These are phyloP conservation scores for Drosophila mulleri DNA, from an alignment of 2,888 invertebrate species.

Conservation along the genomic window DNA sequence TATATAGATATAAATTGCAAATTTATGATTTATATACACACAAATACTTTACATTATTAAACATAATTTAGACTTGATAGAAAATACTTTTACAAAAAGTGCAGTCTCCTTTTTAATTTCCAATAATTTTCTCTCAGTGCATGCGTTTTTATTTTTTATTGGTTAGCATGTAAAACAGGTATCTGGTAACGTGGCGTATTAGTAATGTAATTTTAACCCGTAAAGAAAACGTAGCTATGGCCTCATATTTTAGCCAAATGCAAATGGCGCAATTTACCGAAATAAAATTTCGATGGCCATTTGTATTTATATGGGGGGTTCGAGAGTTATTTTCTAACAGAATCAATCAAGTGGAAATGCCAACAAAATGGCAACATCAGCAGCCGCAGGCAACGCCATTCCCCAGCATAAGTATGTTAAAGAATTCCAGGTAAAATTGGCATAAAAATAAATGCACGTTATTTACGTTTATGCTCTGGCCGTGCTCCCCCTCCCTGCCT, in stretches of 20 bases:
- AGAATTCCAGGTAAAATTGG: constrained; percentile 23
- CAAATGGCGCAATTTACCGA: constrained; percentile 55
- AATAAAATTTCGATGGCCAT: constrained; percentile 67
- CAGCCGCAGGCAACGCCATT: constrained; percentile 17
- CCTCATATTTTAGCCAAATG: constrained; percentile 58
- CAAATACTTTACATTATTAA: no score
- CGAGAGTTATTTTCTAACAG: constrained; percentile 62
- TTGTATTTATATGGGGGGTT: constrained; percentile 59
- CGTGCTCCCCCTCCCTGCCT: constrained; percentile 2
- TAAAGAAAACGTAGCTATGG: constrained; percentile 30
- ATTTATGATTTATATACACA: no score
- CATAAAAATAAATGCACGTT: constrained; percentile 29
- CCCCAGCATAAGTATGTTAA: constrained; percentile 27
- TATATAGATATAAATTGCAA: no score
- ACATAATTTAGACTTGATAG: no score
- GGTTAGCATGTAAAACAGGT: constrained; percentile 31
- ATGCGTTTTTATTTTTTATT: not conserved
- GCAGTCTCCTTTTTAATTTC: no score
- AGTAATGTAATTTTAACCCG: constrained; percentile 68
- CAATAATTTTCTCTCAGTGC: constrained; percentile 31
- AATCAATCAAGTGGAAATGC: constrained; percentile 73
- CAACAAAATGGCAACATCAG: constrained; percentile 39
- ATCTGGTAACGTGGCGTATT: constrained; percentile 50
- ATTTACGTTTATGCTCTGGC: constrained; percentile 41
- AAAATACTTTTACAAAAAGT: no score